Base-by-base conservation (phyloP, 1,140 invertebrate species). In the Polypedilum pembai region DNA sequence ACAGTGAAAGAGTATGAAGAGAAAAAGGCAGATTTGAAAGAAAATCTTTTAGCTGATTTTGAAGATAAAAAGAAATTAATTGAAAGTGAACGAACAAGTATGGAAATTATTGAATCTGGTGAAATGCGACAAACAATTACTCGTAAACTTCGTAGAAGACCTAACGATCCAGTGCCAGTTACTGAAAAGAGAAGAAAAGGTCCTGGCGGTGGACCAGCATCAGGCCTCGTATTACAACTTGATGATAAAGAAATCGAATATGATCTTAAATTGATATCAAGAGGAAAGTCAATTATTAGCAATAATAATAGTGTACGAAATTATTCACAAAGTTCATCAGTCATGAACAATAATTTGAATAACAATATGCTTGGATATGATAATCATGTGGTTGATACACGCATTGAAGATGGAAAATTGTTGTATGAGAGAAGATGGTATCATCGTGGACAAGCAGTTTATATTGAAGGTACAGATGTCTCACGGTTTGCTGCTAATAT, bases 401-500 rank as follows among this genome's bases (percentile, higher is more conserved):
- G 90, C 78, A 95, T 98, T 78, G 95, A 97, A 84, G 94, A 97
- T 85, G 95, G 95, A 74, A 95, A 96, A 85, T 84, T 98, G 69
- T 86, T 94, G 78, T 98, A 94, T 85, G 95, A 98, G 83, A 89
- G 94, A 78, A 87, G 93, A 83, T 98, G 95, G 95, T 98, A 92
- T 83, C 94, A 96, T 81, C 87, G 95, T 75, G 95, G 95, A 2
- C 94, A 97, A 83, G 90, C 92, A 76, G 90, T 98, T 33, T 95
- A 92, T 83, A 90, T 97, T 7, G 95, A 95, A 83, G 93, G 93
- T 40, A 91, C 92, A 77, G 94, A 96, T 78, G 84, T 90, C 76
- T 85, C 88, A 0, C 89, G 92, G 78, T 93, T 94, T 79, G 88
- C 91, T 75, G 94, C 91, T 3, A 90, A 93, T 77, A 95, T 98